A percentile compares a stretch with the other conserved stretches of the same genome.
Conservation (phyloP, 2,113 vertebrate genomes). For the Xyrauchen texanus region DNA sequence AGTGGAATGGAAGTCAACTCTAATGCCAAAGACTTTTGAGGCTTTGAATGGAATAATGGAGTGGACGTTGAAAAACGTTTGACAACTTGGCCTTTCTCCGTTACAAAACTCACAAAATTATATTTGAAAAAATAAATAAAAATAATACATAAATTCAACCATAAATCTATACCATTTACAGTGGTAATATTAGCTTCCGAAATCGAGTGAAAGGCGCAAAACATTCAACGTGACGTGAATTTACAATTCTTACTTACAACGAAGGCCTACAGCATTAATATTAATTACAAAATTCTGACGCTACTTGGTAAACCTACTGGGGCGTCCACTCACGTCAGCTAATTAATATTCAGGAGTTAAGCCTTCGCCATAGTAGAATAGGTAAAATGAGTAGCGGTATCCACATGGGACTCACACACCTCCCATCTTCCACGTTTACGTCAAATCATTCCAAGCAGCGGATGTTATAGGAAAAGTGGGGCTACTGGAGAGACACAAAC, state of each 20-base stretch:
- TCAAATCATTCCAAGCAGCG: constrained; percentile 48
- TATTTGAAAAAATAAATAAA: no score
- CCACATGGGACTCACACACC: neutral
- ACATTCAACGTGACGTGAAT: no score
- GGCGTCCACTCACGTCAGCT: neutral
- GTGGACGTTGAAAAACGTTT: no score
- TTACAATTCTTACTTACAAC: neutral
- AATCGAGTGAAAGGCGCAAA: no score
- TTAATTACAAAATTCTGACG: neutral
- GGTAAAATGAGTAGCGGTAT: neutral
- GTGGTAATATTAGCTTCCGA: no score
- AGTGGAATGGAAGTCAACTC: no score
- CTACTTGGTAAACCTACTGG: neutral
- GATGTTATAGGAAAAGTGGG: constrained; percentile 36
- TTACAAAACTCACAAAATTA: no score
- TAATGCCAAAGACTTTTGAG: no score
- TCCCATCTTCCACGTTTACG: constrained; percentile 47
- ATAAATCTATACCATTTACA: no score
- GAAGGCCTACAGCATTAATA: neutral
- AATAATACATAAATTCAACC: no score
- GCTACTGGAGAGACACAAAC: neutral
- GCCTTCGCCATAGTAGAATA: constrained; percentile 11
- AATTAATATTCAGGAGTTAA: constrained; percentile 12
- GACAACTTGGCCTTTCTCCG: no score
- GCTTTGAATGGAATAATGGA: no score